Evolutionary conservation across 1,140 invertebrate species (phyloP).

Genomic region (Heliconius himera): DNA sequence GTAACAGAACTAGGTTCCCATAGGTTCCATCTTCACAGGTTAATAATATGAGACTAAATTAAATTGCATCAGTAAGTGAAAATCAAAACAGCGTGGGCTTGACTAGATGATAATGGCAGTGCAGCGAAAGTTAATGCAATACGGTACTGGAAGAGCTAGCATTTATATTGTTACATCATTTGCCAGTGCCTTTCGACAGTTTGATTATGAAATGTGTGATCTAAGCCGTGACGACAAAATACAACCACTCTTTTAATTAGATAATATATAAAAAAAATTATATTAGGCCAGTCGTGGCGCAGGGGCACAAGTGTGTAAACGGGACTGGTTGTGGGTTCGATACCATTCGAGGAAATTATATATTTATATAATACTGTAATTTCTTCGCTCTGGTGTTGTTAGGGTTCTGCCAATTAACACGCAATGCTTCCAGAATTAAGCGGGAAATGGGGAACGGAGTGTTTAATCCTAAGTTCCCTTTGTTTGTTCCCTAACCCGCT

Average conservation of each 20-base stretch:
- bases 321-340: no score
- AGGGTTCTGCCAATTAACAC: no score
- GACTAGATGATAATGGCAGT: conserved; percentile 27
- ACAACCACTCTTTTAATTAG: neutral
- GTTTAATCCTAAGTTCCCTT: no score
- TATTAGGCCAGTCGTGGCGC: no score
- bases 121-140: conserved; percentile 48
- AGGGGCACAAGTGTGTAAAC: no score
- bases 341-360: no score
- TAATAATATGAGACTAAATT: neutral
- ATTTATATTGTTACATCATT: conserved; percentile 49
- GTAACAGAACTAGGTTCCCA: no score
- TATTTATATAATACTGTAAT: no score
- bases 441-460: no score
- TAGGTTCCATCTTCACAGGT: neutral
- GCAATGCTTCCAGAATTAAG: no score
- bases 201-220: conserved; percentile 45
- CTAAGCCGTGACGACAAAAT: neutral
- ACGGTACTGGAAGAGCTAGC: conserved; percentile 29
- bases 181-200: conserved; percentile 41
- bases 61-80: conserved; percentile 15
- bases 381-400: no score
- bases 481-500: no score
- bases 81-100: conserved; percentile 23
- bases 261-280: neutral